Evolutionary conservation across 2,888 invertebrate species (phyloP).

Genomic region (Acanthosepion esculentum): DNA sequence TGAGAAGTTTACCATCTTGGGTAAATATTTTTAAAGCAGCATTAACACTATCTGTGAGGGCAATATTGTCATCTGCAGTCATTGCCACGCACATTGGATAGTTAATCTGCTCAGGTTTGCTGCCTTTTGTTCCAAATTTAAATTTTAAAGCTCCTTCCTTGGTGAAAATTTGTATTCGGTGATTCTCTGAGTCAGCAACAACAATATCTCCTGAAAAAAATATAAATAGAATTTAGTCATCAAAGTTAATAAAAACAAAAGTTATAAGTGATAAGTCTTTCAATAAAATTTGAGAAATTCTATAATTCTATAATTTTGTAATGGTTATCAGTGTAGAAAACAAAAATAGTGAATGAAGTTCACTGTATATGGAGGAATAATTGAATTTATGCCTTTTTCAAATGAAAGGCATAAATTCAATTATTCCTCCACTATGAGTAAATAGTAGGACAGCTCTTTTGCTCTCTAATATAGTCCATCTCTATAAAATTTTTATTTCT

Average conservation of each 20-base stretch:
- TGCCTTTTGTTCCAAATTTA: constrained; percentile 68
- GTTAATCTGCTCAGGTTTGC: constrained; percentile 63
- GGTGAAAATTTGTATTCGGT: constrained; percentile 70
- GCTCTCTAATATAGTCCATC: no score
- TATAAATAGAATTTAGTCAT: not conserved
- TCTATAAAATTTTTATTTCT: no score
- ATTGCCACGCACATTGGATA: constrained; percentile 70
- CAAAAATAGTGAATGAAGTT: no score
- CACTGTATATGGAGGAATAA: no score
- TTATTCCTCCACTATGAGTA: no score
- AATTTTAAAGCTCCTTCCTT: constrained; percentile 67
- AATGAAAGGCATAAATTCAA: no score
- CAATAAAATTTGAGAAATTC: no score
- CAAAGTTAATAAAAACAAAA: not conserved
- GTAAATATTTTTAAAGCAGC: constrained; percentile 69
- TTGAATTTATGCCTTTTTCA: no score
- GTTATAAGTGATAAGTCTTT: no score
- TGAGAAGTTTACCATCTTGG: constrained; percentile 62
- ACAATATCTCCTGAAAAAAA: constrained; percentile 67
- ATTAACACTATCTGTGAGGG: constrained; percentile 71
- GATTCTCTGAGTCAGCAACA: constrained; percentile 71
- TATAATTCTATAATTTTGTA: no score
- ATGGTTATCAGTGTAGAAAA: no score
- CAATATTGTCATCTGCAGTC: constrained; percentile 66
- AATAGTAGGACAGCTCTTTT: no score